Base-by-base conservation (phyloP, 1,140 invertebrate genomes). In the Drusus annulatus region DNA sequence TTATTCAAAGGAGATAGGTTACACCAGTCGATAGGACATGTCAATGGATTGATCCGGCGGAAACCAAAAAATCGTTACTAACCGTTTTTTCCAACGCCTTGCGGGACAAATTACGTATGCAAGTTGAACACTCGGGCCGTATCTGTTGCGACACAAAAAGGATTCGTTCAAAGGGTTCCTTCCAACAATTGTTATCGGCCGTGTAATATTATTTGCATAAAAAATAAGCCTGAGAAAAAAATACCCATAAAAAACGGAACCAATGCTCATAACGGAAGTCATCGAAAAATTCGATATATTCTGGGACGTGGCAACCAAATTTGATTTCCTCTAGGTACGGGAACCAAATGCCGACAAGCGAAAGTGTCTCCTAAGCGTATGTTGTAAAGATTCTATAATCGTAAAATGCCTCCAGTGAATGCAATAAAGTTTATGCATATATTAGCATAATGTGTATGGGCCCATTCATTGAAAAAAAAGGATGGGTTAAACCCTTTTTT, bases 391-490 rank as follows among this genome's bases (percentile, higher is more conserved):
- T 16, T 54, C 31, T 51, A 71, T 23, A 81, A 56, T 77, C 68
- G 52, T 28, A 45, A 13, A 52, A 23, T 56, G 19, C 7, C 36
- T 58, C 78, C 4, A 8, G 21, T 74, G 52, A 79, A 79, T 84
- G 85, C 82, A 86, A 86, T 85, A 84, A 89, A 90, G 88, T 89
- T 88, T 90, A 90, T 90, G 89, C 89, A 85, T 86, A 87, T 88
- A 90, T 90, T 90, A 90, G 88, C 89, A 90, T 90, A 90, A 89
- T 89, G 86, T 89, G 88, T 88, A 89, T 89, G 84, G 86, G 86
- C 88, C 89, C 88, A 89, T 89, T 90, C 86, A 89, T 88, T 87
- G 88, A 89, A 89, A 89, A 89, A n/a, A 90, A 89, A 90, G 89
- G 89, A 90, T 90, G 89, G 89, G 88, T 90, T 89, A 81, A 87